These are phyloP conservation scores for Eupsittula cactorum DNA, from an alignment of 2,113 vertebrate genomes.

Conservation along the genomic window DNA sequence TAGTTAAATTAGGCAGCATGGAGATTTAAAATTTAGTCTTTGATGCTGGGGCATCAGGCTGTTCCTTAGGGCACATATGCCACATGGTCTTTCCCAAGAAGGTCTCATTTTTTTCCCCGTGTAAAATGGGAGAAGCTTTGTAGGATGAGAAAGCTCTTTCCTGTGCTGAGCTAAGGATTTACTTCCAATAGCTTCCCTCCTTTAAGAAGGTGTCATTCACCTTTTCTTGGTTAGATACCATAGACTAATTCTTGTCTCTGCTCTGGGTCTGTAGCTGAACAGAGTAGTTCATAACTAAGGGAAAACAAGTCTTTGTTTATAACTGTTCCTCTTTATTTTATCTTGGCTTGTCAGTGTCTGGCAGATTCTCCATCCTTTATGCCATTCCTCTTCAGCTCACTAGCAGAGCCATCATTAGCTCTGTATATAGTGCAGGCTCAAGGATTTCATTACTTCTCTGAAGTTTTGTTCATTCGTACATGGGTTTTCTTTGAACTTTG, in stretches of 20 bases:
- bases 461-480: not conserved
- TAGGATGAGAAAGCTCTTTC: not conserved
- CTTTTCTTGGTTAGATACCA: not conserved
- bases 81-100: not conserved
- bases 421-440: not conserved
- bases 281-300: not conserved
- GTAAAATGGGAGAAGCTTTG: not conserved
- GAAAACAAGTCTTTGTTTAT: not conserved
- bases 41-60: not conserved
- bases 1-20: not conserved
- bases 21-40: not conserved
- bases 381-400: not conserved
- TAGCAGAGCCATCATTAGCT: not conserved
- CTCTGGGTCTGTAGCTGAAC: not conserved
- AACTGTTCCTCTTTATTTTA: slow-evolving; percentile 30
- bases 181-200: not conserved
- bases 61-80: not conserved
- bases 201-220: not conserved
- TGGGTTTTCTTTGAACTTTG: not conserved
- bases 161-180: not conserved
- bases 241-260: not conserved
- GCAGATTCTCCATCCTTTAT: slow-evolving; percentile 6
- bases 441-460: not conserved
- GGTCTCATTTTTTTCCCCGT: not conserved
- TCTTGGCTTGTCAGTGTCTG: not conserved